These are phyloP conservation scores for Morone saxatilis DNA, from an alignment of 2,113 vertebrate genomes.

Conservation along the genomic window DNA sequence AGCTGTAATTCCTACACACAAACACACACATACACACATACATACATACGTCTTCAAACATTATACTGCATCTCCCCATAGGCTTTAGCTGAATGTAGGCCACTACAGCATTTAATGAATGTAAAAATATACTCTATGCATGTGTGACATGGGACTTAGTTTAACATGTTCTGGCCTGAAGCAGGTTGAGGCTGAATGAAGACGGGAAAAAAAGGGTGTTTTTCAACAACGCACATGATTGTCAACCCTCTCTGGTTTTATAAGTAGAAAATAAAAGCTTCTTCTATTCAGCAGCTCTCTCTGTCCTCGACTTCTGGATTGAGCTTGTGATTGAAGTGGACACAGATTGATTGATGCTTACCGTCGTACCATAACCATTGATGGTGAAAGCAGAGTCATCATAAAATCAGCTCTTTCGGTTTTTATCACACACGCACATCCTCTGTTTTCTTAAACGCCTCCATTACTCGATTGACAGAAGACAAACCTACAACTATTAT, in stretches of 20 bases:
- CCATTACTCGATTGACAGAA: not conserved
- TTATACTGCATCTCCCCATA: not conserved
- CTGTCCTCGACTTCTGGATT: not conserved
- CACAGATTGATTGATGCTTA: constrained; percentile 16
- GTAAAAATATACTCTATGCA: not conserved
- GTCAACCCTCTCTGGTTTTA: constrained; percentile 6
- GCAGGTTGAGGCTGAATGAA: constrained; percentile 11
- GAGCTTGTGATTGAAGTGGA: constrained; percentile 26
- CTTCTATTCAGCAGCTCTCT: not conserved
- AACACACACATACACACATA: not conserved
- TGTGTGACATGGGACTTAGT: not conserved
- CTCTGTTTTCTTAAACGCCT: not conserved
- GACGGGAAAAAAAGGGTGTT: not conserved
- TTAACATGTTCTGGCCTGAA: constrained; percentile 20
- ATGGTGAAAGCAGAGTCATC: constrained; percentile 26
- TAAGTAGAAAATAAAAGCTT: not conserved
- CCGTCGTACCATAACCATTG: not conserved
- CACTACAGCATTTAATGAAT: not conserved
- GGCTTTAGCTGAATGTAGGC: constrained; percentile 28
- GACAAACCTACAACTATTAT: not conserved
- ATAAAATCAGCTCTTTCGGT: constrained; percentile 12
- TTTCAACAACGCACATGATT: not conserved
- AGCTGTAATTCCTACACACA: not conserved
- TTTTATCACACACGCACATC: not conserved
- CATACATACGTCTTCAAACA: constrained; percentile 4